Evolutionary conservation across 2,888 invertebrate species (phyloP), one percentile per base, ranked within the genome.

Genomic region (Scotopteryx bipunctaria): DNA sequence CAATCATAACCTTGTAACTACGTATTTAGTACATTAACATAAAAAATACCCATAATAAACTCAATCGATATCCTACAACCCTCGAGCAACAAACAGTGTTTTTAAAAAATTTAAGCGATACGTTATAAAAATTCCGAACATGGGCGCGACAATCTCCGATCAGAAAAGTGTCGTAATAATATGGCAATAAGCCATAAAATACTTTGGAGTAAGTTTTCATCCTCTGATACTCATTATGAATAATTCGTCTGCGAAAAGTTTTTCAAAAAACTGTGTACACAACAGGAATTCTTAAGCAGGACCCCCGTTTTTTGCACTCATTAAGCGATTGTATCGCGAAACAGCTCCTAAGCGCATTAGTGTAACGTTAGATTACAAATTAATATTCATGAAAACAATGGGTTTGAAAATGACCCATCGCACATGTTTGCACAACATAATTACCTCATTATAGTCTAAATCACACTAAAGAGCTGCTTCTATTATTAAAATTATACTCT

Each of bases 31-130:
- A 67, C 69, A 79, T 84, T 83, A 80, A 77, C 84, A 82, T 86
- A 82, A 86, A 78, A 82, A 86, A 83, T 83, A 79, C 71, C 80
- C 77, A 80, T 82, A 77, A 81, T 85, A 83, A 83, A 75, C 71
- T 69, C 71, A 76, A 84, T 83, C 81, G 81, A 79, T 76, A 69
- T 76, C 73, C 53, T 71, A 71, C 78, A 75, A 81, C 84, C 86
- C 85, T 78, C 76, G 63, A 84, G 86, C 85, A 71, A 81, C 77
- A 72, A 76, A 78, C 73, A 69, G 69, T 71, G 67, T 75, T 76
- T 78, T 83, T 81, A 71, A 59, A 33, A 70, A 36, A 77, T 71
- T 66, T 64, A 77, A 73, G 61, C 71, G 60, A 71, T 78, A 72
- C 76, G 66, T 73, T 76, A 78, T 63, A 81, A 77, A 82, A 84